Base-by-base conservation (phyloP, 2,797 vertebrate species). In the Pipistrellus nathusii region DNA sequence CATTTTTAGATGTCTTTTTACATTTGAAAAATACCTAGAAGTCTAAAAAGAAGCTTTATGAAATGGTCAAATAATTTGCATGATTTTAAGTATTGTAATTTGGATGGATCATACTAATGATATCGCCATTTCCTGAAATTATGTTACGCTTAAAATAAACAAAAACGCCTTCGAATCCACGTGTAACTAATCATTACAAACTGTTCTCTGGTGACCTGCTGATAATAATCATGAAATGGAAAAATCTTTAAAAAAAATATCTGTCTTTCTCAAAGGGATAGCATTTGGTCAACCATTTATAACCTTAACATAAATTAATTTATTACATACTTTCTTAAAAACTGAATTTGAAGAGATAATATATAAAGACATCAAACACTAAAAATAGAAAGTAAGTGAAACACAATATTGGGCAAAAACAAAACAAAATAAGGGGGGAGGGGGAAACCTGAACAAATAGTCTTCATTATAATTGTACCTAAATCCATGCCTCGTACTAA, bases 151-250 rank as follows among this genome's bases (percentile, higher is more conserved):
- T 72, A 35, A 53, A 32, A 81, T 41, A 57, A 80, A 62, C 30
- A 81, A 13, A 96, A 84, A 82, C 0, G 30, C 85, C 86, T 93
- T 96, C 85, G 51, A 97, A 4, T 76, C 75, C 30, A 55, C 10
- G 25, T 41, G 6, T 71, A 78, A 72, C 27, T 53, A 41, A 88
- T 83, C 73, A 77, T 85, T 62, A 73, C 17, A 77, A 46, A 88
- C 84, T 85, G 21, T 78, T 93, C 51, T 85, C 8, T 64, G 41
- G 12, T 93, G 73, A 88, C 66, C 77, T 71, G 77, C 32, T 85
- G 12, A 90, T 85, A 76, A 91, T 73, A 85, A 91, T 82, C 14
- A 76, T 46, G 30, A 68, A 88, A 68, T 92, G 20, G n/a, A 71
- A 92, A 73, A 73, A 53, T 82, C 15, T 53, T 80, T 75, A 53